phyloP scores from a whole-genome alignment of 2,113 vertebrate genomes.

The Daboia siamensis region DNA sequence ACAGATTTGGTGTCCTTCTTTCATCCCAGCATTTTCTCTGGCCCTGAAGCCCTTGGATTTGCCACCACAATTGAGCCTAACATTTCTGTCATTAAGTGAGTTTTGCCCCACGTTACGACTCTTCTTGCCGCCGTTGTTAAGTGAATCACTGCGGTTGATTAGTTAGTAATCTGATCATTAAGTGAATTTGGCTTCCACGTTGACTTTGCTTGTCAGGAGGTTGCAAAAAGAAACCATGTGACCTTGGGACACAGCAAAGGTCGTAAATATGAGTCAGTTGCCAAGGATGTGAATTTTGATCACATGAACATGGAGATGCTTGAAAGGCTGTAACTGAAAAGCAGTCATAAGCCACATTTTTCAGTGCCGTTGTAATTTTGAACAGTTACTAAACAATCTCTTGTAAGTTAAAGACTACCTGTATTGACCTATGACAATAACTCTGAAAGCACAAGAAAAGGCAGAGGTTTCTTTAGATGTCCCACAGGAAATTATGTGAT shows the following conservation, averaged over 20 bases:
- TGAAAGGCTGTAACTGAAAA: not conserved
- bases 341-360: not conserved
- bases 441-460: not conserved
- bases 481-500: not conserved
- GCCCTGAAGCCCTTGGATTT: not conserved
- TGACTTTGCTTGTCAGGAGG: not conserved
- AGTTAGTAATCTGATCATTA: not conserved
- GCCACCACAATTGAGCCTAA: not conserved
- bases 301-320: not conserved
- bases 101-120: not conserved
- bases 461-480: not conserved
- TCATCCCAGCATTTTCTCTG: not conserved
- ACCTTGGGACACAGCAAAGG: not conserved
- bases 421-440: not conserved
- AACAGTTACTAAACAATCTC: not conserved
- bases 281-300: not conserved
- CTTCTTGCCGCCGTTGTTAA: not conserved
- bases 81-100: not conserved
- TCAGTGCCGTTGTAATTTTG: not conserved
- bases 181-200: not conserved
- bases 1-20: not conserved
- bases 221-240: not conserved
- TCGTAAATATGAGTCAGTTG: not conserved
- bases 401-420: not conserved
- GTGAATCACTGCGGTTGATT: not conserved